phyloP scores from a whole-genome alignment of 2,113 vertebrate species.

The Leucopternis melanops region DNA sequence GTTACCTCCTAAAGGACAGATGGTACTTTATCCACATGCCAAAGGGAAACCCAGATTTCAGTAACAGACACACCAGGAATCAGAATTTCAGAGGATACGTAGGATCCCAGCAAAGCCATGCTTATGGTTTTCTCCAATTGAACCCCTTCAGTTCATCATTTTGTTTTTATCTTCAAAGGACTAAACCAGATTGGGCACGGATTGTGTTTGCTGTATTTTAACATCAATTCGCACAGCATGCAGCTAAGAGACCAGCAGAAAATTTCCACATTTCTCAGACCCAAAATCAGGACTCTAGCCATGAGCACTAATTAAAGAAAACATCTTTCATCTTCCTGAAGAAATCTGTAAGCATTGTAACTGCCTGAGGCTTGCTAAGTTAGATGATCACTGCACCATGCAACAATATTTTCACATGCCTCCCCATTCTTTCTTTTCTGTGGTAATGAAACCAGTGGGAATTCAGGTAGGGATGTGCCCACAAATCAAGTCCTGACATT shows the following conservation, averaged over 20 bases:
- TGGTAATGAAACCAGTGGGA: background rate
- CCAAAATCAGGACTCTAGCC: background rate
- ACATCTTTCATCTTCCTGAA: background rate
- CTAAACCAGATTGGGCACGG: rapidly evolving
- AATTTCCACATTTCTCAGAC: background rate
- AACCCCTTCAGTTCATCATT: background rate
- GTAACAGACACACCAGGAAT: background rate
- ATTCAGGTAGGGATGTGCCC: background rate
- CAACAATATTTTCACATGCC: background rate
- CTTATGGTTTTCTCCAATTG: background rate
- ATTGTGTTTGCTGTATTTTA: background rate
- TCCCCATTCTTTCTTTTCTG: rapidly evolving
- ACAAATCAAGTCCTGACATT: background rate
- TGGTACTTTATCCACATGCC: background rate
- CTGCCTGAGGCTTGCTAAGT: background rate
- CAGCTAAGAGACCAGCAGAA: background rate
- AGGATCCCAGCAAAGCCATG: background rate
- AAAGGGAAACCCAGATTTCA: background rate
- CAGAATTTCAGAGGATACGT: background rate
- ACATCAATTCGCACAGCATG: rapidly evolving
- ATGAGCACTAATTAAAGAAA: background rate
- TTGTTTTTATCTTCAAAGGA: background rate
- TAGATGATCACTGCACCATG: background rate
- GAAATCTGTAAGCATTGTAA: background rate
- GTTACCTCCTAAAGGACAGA: background rate